A percentile compares a stretch with the other conserved stretches of the same genome.
These are phyloP conservation scores for Tromatobia lineatoria DNA, from an alignment of 2,888 invertebrate genomes.

Conservation along the genomic window DNA sequence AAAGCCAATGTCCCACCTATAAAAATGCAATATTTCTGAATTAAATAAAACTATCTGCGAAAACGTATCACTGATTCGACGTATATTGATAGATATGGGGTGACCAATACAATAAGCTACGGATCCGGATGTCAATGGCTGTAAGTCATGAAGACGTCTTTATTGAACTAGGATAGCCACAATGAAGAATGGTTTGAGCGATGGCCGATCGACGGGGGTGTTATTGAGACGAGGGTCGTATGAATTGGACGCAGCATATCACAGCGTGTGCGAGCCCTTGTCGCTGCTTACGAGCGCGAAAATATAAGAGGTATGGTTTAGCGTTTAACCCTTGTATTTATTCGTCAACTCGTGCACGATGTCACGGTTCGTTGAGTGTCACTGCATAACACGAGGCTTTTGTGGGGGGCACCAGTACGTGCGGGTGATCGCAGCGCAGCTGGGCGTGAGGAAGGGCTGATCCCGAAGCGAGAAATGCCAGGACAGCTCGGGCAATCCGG, in stretches of 20 bases:
- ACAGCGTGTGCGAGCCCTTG: constrained; percentile 14
- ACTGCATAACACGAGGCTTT: constrained; percentile 73
- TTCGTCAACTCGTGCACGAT: constrained; percentile 78
- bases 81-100: not conserved
- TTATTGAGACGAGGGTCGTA: constrained; percentile 35
- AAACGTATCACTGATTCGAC: not conserved
- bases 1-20: not conserved
- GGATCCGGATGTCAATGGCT: constrained; percentile 7
- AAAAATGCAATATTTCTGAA: not conserved
- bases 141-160: not conserved
- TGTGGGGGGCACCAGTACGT: constrained; percentile 63
- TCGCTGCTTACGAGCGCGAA: constrained; percentile 10
- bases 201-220: constrained; percentile 8
- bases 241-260: constrained; percentile 6
- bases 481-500: constrained; percentile 57
- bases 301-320: constrained; percentile 40
- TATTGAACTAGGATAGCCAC: constrained; percentile 3
- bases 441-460: constrained; percentile 84
- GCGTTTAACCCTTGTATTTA: constrained; percentile 77
- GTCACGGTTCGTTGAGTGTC: constrained; percentile 83
- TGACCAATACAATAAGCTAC: not conserved
- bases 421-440: constrained; percentile 75
- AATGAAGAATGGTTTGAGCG: constrained; percentile 24
- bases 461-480: constrained; percentile 78
- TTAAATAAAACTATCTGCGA: not conserved